A percentile compares a stretch with the other conserved stretches of the same genome.
Conservation (phyloP, 2,888 invertebrate genomes). For the Acleris literana region DNA sequence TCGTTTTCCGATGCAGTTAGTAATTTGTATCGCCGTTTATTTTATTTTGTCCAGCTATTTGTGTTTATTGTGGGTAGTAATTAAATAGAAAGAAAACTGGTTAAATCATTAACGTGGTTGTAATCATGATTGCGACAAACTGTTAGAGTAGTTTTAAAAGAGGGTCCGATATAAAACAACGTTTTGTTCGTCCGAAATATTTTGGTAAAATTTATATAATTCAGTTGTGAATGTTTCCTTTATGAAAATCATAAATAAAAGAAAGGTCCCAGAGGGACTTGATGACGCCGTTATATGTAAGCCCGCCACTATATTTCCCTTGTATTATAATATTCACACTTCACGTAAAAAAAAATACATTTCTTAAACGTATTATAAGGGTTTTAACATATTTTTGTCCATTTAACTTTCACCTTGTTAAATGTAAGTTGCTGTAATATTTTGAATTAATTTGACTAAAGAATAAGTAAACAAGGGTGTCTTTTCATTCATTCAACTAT, state of each 20-base stretch:
- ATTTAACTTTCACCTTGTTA: conserved; percentile 42
- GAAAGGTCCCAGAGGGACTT: conserved; percentile 35
- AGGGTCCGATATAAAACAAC: not conserved
- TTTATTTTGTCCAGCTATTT: no score
- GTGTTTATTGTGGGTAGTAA: no score
- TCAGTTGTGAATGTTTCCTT: conserved; percentile 25
- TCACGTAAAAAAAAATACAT: conserved; percentile 50
- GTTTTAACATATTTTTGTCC: conserved; percentile 41
- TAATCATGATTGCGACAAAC: no score
- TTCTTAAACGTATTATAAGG: conserved; percentile 38
- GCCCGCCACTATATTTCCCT: conserved; percentile 52
- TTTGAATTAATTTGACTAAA: no score
- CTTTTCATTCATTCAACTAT: no score
- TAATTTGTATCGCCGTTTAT: no score
- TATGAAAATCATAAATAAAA: conserved; percentile 42
- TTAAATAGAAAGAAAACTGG: no score
- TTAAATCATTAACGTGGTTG: no score
- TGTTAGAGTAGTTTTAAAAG: not conserved
- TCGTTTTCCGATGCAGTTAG: no score
- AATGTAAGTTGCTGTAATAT: no score
- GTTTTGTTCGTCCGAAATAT: conserved; percentile 4
- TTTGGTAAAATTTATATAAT: conserved; percentile 20
- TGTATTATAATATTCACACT: conserved; percentile 56
- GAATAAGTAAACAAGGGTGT: no score
- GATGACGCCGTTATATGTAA: conserved; percentile 45